Evolutionary conservation across 1,140 invertebrate species (phyloP), one percentile per base, ranked within the genome.

Genomic region (Subanguina moxae): DNA sequence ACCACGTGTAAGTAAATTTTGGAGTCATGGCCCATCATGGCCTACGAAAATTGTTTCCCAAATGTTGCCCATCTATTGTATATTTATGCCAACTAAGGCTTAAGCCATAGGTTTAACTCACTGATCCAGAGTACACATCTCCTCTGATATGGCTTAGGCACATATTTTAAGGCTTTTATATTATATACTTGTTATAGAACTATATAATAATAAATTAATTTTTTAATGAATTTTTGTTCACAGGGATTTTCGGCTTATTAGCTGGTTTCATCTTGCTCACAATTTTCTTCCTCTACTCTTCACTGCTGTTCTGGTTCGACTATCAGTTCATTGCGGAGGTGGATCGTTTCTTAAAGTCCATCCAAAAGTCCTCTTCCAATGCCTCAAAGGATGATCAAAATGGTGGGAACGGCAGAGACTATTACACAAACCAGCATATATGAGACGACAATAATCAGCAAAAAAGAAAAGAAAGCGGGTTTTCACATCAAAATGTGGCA

Each of bases 311-410:
- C 45, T 68, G 61, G 46, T 66, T 75, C 62, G 67, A 73, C 38
- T 75, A 75, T 57, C 71, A 77, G 48, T 75, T 75, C 52, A 78
- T 75, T 32, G 75, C 76, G 9, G 76, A 78, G 15, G 75, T 75
- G 15, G 73, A 75, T 42, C 62, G 64, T 17, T 75, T 75, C 46
- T 62, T 75, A 23, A 75, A 75, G 61, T 74, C 74, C 15, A 75
- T 77, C n/a, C 32, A 58, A 56, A 45, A 69, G 27, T 58, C 48
- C 17, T 74, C 73, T 32, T 74, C 74, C 13, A 59, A 75, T 28
- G 70, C 42, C 11, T 74, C 70, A 11, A 76, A 77, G 48, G 75
- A 75, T n/a, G 57, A 73, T 28, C 45, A 74, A 46, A 69, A 74
- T 32, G 63, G 63, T 28, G 58, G 28, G 13, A 61, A 61, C n/a